Percentiles rank a stretch among this genome's conserved stretches.
phyloP scores from a whole-genome alignment of 1,140 invertebrate species.

The Uloborus diversus region DNA sequence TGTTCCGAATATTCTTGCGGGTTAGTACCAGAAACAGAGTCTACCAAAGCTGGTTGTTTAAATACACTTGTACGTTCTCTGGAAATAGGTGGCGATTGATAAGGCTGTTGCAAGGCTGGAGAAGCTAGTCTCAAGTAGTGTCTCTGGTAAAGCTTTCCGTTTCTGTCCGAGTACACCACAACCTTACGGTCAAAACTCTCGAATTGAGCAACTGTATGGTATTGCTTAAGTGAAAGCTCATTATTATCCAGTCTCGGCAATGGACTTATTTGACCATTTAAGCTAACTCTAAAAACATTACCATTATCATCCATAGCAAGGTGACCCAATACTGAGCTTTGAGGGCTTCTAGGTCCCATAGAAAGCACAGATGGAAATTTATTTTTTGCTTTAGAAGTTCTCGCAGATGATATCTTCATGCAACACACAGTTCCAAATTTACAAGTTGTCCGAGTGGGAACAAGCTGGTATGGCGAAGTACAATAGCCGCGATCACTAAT shows the following conservation, averaged over 20 bases:
- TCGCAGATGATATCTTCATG: neutral
- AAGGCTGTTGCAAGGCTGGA: neutral
- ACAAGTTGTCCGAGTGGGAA: neutral
- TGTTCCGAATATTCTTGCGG: neutral
- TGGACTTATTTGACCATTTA: slow-evolving; percentile 1
- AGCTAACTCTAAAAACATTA: neutral
- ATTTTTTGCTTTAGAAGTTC: too few species aligned
- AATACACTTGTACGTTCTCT: slow-evolving; percentile 1
- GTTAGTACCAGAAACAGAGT: neutral
- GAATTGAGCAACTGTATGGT: neutral
- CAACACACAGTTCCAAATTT: slow-evolving; percentile 1
- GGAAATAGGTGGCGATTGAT: neutral
- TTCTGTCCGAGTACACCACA: neutral
- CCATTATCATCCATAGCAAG: slow-evolving; percentile 23
- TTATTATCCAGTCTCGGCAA: neutral
- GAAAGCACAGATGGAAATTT: neutral
- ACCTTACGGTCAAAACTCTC: neutral
- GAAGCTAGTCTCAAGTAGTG: neutral
- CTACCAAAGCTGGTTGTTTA: neutral
- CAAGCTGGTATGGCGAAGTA: slow-evolving; percentile 25
- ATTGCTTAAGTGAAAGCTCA: neutral
- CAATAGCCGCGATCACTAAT: neutral
- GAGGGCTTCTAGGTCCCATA: neutral
- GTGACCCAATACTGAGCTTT: neutral
- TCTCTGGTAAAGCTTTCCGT: slow-evolving; percentile 4